Conservation (phyloP, 1,140 invertebrate genomes). For the Eciton burchellii region DNA sequence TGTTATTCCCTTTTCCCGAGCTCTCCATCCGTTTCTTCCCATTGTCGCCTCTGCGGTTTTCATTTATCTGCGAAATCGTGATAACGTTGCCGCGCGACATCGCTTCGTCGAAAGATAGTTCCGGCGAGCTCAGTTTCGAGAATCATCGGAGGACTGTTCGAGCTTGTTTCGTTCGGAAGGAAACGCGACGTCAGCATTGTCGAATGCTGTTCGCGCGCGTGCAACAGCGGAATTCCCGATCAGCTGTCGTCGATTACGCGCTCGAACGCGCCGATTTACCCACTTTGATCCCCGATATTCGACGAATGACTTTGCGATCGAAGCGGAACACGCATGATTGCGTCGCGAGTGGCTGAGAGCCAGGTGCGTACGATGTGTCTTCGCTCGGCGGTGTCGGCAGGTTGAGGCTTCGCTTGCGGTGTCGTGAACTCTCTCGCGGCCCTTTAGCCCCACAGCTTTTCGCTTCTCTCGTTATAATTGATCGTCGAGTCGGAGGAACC, state of each 20-base stretch:
- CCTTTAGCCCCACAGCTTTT: conserved; percentile 30
- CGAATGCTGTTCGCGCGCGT: not conserved
- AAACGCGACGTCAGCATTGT: not conserved
- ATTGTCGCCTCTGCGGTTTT: not conserved
- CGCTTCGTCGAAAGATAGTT: not conserved
- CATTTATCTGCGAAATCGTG: not conserved
- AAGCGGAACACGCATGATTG: conserved; percentile 37
- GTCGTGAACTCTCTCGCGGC: not conserved
- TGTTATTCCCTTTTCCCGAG: not conserved
- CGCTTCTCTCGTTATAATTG: conserved; percentile 65
- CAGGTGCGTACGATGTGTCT: conserved; percentile 4
- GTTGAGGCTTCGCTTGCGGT: conserved; percentile 42
- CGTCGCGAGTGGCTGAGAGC: conserved; percentile 1
- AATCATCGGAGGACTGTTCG: not conserved
- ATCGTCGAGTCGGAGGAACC: conserved; percentile 3
- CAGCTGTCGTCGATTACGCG: conserved; percentile 2
- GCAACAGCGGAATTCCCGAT: conserved; percentile 15
- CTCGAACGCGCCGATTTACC: conserved; percentile 10
- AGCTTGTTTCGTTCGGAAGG: not conserved
- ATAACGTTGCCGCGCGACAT: not conserved
- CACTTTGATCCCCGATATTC: conserved; percentile 43
- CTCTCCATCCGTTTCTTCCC: not conserved
- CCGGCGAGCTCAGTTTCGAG: not conserved
- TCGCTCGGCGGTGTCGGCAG: not conserved
- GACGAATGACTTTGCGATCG: conserved; percentile 45